Evolutionary conservation across 2,888 invertebrate species (phyloP).

Genomic region (Chouioia cunea): DNA sequence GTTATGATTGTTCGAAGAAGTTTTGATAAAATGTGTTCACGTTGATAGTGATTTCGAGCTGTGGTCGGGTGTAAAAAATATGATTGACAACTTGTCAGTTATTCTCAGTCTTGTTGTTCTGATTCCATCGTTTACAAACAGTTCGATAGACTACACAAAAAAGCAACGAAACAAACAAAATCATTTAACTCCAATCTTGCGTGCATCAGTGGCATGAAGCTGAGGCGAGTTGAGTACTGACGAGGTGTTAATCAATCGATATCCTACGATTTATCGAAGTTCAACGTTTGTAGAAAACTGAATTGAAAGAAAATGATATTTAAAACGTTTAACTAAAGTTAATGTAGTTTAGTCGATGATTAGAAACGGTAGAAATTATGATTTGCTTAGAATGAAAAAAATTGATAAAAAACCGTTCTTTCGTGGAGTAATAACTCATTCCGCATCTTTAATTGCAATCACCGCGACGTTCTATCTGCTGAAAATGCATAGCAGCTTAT

Average conservation of each 20-base stretch:
- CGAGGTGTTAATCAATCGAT: too few relatives aligned
- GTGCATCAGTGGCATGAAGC: not conserved
- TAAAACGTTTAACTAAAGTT: too few relatives aligned
- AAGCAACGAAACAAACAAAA: not conserved
- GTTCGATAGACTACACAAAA: not conserved
- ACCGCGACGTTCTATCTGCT: not conserved
- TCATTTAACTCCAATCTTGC: not conserved
- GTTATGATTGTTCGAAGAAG: too few relatives aligned
- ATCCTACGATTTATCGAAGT: too few relatives aligned
- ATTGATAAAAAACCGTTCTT: not conserved
- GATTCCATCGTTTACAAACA: not conserved
- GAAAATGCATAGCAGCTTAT: not conserved
- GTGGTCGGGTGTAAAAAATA: too few relatives aligned
- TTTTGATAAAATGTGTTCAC: too few relatives aligned
- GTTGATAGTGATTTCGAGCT: too few relatives aligned
- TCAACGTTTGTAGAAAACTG: too few relatives aligned
- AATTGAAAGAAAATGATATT: too few relatives aligned
- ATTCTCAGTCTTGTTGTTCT: not conserved
- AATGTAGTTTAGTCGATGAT: too few relatives aligned
- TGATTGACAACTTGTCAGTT: not conserved
- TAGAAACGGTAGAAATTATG: too few relatives aligned
- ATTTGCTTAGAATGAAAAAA: not conserved
- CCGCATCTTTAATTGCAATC: constrained; percentile 25
- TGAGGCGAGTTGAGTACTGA: not conserved
- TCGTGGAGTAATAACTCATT: not conserved